phyloP scores from a whole-genome alignment of 2,888 invertebrate genomes.

The Tridacna gigas region DNA sequence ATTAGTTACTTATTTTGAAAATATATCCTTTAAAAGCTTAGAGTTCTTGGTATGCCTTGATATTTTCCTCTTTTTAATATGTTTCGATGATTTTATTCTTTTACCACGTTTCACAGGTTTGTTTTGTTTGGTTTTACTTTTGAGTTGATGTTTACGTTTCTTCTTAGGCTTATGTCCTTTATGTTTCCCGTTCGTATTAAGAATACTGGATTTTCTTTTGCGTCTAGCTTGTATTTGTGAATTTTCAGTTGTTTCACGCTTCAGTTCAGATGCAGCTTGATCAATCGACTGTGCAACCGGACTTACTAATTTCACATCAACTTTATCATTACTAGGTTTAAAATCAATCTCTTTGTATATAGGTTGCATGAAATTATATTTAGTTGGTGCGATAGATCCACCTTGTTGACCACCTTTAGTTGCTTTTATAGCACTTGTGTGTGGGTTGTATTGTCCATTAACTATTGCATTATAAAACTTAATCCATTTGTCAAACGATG shows the following conservation, averaged over 20 bases:
- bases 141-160: background rate
- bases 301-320: background rate
- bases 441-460: background rate
- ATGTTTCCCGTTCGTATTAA: too few relatives aligned
- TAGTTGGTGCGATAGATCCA: background rate
- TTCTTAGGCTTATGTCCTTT: too few relatives aligned
- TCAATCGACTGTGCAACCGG: background rate
- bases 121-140: background rate
- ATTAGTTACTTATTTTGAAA: background rate
- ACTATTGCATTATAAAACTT: conserved; percentile 27
- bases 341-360: background rate
- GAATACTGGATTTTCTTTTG: background rate
- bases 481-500: conserved; percentile 28
- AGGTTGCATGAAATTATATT: background rate
- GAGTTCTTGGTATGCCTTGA: too few relatives aligned
- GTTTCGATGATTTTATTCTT: background rate
- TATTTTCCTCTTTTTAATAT: too few relatives aligned
- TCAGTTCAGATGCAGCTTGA: background rate
- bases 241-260: background rate
- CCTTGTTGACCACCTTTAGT: background rate
- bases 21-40: background rate
- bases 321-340: background rate
- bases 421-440: background rate
- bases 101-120: background rate
- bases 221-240: conserved; percentile 9